Evolutionary conservation across 2,797 vertebrate genomes (phyloP), one percentile per base, ranked within the genome.

Genomic region (Falco biarmicus): DNA sequence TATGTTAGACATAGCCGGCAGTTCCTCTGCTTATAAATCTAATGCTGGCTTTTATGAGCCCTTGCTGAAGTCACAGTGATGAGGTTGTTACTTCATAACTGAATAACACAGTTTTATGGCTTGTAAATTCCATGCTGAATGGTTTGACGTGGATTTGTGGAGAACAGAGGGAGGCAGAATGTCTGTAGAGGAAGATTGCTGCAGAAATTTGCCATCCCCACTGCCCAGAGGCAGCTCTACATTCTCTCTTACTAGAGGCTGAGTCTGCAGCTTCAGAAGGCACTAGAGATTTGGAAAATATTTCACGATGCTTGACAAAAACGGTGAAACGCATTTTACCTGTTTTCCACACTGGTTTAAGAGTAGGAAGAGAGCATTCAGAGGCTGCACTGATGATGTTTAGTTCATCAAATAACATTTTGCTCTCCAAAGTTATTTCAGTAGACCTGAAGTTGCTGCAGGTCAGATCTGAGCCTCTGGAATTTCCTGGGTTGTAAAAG

Each of bases 31-130:
- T 88, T 87, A 65, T 88, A 94, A 91, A 94, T 85, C 76, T 88
- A 87, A 87, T 0, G 8, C 57, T 87, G 75, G 75, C 54, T 96
- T 96, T 97, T 93, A 92, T 2, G 7, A 95, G 65, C 76, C 41
- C 65, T 96, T 86, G 86, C 79, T 92, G 87, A 95, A 95, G 95
- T 91, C 90, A 96, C 31, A 51, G 66, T 73, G 93, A 91, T 92
- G 93, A 95, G 92, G 50, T 29, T 93, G 81, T 95, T 96, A 96
- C 94, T 83, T 95, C 95, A 95, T 78, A 85, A 93, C 88, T 63
- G 78, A 96, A 94, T 93, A 95, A 92, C 69, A 87, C 71, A 84
- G 76, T 63, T 97, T 89, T 92, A 88, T 53, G 81, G 73, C 69
- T 93, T 92, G 69, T 78, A 91, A 95, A 95, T 89, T 91, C 94